Conservation (phyloP, 1,140 invertebrate species). For the Glossosoma conforme region DNA sequence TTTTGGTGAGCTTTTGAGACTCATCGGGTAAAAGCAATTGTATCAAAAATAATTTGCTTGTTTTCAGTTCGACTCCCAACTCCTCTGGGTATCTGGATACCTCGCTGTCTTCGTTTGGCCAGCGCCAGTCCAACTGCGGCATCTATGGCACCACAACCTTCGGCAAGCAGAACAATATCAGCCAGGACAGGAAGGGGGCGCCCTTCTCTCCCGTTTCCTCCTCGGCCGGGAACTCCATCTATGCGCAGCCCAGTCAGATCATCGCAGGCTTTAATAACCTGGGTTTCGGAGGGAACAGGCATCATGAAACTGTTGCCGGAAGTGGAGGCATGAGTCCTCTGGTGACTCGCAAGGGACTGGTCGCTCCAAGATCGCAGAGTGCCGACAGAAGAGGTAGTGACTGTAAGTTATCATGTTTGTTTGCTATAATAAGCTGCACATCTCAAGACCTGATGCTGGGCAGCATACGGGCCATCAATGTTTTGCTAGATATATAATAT, state of each 20-base stretch:
- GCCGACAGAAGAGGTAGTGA: constrained; percentile 49
- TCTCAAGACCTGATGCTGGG: too few species aligned
- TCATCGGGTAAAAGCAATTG: too few species aligned
- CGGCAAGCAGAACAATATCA: constrained; percentile 18
- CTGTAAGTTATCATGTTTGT: constrained; percentile 40
- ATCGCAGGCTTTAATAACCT: constrained; percentile 40
- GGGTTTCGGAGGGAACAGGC: constrained; percentile 33
- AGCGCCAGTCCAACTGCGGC: constrained; percentile 13
- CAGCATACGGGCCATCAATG: too few species aligned
- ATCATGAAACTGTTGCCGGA: too few species aligned
- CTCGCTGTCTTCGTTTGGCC: constrained; percentile 27
- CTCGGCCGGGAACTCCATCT: constrained; percentile 40
- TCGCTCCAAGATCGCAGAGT: constrained; percentile 49
- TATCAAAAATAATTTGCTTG: too few species aligned
- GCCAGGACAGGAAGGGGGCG: constrained; percentile 24
- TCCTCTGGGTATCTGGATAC: constrained; percentile 20
- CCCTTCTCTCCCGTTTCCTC: constrained; percentile 17
- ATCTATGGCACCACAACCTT: constrained; percentile 22
- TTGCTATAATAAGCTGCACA: too few species aligned
- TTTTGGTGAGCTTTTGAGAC: too few species aligned
- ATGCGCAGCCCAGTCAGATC: constrained; percentile 50
- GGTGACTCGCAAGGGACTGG: constrained; percentile 40
- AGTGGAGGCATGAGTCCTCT: constrained; percentile 42
- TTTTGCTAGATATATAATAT: too few species aligned
- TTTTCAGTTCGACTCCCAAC: constrained; percentile 26